Conservation (phyloP, 2,113 vertebrate species). For the Corythornis cristatus region DNA sequence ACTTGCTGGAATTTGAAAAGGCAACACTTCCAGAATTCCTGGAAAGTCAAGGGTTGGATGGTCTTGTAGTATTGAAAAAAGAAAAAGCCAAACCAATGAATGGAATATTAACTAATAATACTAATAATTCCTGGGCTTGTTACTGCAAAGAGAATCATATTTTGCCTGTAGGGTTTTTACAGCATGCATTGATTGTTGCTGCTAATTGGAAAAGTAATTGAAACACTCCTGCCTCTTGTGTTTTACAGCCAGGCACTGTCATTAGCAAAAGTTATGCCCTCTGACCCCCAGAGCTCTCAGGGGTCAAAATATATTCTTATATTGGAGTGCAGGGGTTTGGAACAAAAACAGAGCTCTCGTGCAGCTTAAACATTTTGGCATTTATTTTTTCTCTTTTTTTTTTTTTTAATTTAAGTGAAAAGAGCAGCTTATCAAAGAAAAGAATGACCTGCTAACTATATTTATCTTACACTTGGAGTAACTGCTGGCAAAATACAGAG, state of each 20-base stretch:
- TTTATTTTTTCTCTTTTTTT: background rate
- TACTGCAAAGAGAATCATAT: background rate
- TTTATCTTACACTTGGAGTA: conserved; percentile 68
- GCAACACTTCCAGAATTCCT: background rate
- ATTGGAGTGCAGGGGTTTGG: conserved; percentile 15
- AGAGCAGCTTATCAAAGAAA: conserved; percentile 38
- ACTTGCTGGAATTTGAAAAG: background rate
- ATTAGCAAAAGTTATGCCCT: conserved; percentile 59
- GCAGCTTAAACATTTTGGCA: background rate
- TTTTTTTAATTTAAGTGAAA: background rate
- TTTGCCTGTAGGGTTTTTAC: conserved; percentile 48
- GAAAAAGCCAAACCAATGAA: background rate
- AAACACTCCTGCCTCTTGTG: conserved; percentile 40
- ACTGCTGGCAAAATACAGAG: conserved; percentile 69
- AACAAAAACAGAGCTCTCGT: background rate
- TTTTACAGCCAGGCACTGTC: conserved; percentile 48
- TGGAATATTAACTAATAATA: background rate
- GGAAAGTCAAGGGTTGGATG: background rate
- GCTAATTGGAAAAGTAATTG: conserved; percentile 74
- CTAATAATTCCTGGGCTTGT: background rate
- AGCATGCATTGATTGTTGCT: conserved; percentile 59
- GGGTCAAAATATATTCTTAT: conserved; percentile 42
- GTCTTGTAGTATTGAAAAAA: background rate
- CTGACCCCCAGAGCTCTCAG: conserved; percentile 43
- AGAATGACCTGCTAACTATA: conserved; percentile 60